phyloP scores from a whole-genome alignment of 2,113 vertebrate species.

The Patagioenas fasciata region DNA sequence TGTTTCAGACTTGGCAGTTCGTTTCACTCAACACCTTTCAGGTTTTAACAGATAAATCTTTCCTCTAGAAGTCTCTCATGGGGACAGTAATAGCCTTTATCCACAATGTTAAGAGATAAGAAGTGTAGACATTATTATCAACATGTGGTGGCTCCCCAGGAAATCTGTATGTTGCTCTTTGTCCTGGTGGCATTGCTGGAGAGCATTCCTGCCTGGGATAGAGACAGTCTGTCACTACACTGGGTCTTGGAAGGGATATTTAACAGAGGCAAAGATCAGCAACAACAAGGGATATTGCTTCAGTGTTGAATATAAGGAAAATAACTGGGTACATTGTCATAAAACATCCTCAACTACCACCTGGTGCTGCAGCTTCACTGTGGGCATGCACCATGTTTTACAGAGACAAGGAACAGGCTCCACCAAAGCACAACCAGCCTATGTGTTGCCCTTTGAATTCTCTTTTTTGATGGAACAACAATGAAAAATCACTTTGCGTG shows the following conservation, averaged over 20 bases:
- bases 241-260: neutral
- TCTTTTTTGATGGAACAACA: neutral
- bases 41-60: neutral
- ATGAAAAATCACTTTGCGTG: neutral
- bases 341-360: neutral
- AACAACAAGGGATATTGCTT: neutral
- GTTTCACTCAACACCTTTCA: neutral
- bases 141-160: neutral
- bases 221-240: neutral
- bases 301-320: neutral
- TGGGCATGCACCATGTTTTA: neutral
- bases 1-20: neutral
- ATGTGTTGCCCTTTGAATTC: neutral
- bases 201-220: neutral
- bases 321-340: neutral
- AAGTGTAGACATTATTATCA: neutral
- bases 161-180: neutral
- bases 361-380: neutral
- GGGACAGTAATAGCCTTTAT: neutral
- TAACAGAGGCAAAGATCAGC: neutral
- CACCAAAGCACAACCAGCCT: neutral
- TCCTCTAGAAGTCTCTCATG: neutral
- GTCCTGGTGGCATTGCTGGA: neutral
- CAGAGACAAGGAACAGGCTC: neutral
- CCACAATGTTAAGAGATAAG: neutral